Conservation (phyloP, 2,113 vertebrate species). For the Arizona elegans region DNA sequence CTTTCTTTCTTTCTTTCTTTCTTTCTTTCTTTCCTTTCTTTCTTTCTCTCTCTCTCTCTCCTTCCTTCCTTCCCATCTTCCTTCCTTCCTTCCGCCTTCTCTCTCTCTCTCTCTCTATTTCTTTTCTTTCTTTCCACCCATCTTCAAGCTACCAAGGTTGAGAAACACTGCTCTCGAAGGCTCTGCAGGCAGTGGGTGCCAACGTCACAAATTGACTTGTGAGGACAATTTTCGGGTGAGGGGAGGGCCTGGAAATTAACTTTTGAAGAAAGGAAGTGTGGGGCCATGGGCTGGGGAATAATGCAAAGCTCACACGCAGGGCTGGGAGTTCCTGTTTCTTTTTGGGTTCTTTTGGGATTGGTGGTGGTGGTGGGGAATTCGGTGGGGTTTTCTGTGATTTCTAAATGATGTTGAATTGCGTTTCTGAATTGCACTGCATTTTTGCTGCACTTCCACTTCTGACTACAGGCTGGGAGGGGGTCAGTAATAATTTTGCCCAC, state of each 20-base stretch:
- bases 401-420: background rate
- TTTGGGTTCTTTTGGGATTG: background rate
- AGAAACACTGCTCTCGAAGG: background rate
- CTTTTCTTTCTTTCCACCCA: too few relatives aligned
- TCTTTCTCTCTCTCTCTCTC: too few relatives aligned
- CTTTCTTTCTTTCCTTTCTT: too few relatives aligned
- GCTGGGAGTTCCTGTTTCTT: background rate
- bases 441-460: background rate
- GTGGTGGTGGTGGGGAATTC: background rate
- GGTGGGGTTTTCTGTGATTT: background rate
- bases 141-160: too few relatives aligned
- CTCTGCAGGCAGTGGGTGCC: background rate
- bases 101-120: too few relatives aligned
- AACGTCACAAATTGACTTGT: background rate
- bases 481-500: background rate
- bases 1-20: too few relatives aligned
- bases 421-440: background rate
- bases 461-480: background rate
- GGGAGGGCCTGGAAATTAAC: background rate
- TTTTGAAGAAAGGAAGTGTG: background rate
- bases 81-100: too few relatives aligned
- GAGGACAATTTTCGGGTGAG: background rate
- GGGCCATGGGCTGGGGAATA: background rate
- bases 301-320: background rate
- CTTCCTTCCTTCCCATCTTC: too few relatives aligned